Base-by-base conservation (phyloP, 2,797 vertebrate genomes). In the Kryptopterus vitreolus region DNA sequence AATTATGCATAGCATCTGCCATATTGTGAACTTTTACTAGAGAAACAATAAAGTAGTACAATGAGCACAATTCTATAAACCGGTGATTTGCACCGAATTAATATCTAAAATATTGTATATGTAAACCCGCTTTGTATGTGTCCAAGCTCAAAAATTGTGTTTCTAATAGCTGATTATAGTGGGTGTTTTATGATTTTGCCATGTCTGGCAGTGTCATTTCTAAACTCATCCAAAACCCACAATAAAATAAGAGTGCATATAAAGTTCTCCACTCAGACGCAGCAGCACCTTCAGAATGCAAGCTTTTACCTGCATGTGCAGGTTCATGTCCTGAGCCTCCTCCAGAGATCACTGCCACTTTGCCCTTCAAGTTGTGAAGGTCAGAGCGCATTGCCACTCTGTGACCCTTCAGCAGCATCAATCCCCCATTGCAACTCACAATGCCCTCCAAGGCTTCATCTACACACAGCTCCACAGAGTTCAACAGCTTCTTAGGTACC, bases 241-340 rank as follows among this genome's bases (percentile, higher is more conserved):
- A 6, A 70, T 52, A 7, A 70, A 29, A 20, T 10, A 16, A 70
- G 16, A 50, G 15, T 70, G 29, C 52, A 26, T 4, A 29, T 70
- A 20, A 8, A 50, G 0, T 69, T 70, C 31, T 55, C 6, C 38
- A 16, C 4, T 73, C 12, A 57, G 18, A n/a, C 0, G 18, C 20
- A 53, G 12, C 31, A 72, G 31, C 3, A 52, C 9, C 52, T 70
- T 22, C 20, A 33, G 5, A 72, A n/a, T 20, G 7, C 29, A n/a
- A 9, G 38, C 15, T 20, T 26, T 61, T 86, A 96, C 97, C 96
- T n/a, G 93, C 95, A 0, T 99, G 97, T 48, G 97, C 96, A 0
- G 97, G 97, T 89, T 98, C 97, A 0, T 99, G 97, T 55, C 97
- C 97, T 0, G 97, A 97, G 1, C 97, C 97, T 0, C 97, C 97